Conservation (phyloP, 1,140 invertebrate genomes). For the Lepidurus apus region DNA sequence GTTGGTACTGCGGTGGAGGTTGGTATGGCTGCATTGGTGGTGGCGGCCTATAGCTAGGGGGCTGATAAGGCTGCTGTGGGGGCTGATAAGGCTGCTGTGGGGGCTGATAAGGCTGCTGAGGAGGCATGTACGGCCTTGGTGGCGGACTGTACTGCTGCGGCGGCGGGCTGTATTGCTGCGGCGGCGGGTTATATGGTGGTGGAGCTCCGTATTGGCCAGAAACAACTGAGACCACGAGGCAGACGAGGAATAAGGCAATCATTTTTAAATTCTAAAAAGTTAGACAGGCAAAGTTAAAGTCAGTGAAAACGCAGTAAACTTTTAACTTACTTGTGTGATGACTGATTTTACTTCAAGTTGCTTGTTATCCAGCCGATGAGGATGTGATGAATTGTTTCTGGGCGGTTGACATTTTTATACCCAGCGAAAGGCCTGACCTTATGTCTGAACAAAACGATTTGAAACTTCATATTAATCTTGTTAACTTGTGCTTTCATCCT, state of each 20-base stretch:
- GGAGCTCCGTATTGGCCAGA: not conserved
- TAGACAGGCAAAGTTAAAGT: not conserved
- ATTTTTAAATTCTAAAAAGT: not conserved
- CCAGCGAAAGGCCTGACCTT: not conserved
- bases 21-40: not conserved
- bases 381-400: constrained; percentile 1
- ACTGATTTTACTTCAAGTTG: not conserved
- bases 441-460: not conserved
- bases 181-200: not conserved
- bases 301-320: not conserved
- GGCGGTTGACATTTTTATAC: not conserved
- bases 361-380: not conserved
- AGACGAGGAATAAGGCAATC: not conserved
- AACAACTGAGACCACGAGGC: not conserved
- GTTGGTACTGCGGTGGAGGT: not conserved
- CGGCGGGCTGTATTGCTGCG: not conserved
- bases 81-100: not conserved
- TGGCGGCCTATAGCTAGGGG: not conserved
- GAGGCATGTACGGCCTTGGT: not conserved
- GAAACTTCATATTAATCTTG: constrained; percentile 7
- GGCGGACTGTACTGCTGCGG: not conserved
- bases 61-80: not conserved
- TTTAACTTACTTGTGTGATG: not conserved
- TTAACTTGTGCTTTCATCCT: no score
- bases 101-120: not conserved